Percentiles rank a stretch among this genome's conserved stretches.
Evolutionary conservation across 2,797 vertebrate genomes (phyloP).

Genomic region (Chiroxiphia lanceolata): DNA sequence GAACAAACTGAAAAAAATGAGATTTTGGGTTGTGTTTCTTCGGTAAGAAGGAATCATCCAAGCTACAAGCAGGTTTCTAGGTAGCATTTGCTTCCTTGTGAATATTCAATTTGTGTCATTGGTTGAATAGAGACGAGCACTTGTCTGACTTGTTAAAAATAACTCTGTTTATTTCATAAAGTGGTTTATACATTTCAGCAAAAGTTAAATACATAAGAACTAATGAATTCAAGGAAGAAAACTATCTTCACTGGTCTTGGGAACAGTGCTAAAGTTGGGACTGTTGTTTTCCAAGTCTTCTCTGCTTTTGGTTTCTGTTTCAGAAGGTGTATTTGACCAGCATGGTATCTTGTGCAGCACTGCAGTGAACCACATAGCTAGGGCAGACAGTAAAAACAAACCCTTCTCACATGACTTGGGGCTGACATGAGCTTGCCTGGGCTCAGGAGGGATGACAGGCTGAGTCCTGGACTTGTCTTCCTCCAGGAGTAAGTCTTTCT

Average conservation of each 20-base stretch:
- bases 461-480: background rate
- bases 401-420: background rate
- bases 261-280: background rate
- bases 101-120: background rate
- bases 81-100: background rate
- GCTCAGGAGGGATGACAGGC: background rate
- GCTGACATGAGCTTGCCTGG: fast-evolving
- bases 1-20: background rate
- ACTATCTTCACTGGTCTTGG: background rate
- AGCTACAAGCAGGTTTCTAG: background rate
- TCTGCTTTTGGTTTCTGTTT: no score
- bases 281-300: no score
- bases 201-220: background rate
- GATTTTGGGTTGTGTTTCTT: background rate
- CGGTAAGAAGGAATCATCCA: background rate
- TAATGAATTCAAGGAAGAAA: background rate
- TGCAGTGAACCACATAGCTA: background rate
- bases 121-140: background rate
- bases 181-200: background rate
- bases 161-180: background rate
- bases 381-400: background rate
- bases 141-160: background rate
- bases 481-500: background rate
- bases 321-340: background rate
- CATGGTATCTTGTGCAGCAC: background rate